A percentile compares a stretch with the other conserved stretches of the same genome.
These are phyloP conservation scores for Tenthredo livida DNA, from an alignment of 2,888 invertebrate genomes.

Conservation along the genomic window DNA sequence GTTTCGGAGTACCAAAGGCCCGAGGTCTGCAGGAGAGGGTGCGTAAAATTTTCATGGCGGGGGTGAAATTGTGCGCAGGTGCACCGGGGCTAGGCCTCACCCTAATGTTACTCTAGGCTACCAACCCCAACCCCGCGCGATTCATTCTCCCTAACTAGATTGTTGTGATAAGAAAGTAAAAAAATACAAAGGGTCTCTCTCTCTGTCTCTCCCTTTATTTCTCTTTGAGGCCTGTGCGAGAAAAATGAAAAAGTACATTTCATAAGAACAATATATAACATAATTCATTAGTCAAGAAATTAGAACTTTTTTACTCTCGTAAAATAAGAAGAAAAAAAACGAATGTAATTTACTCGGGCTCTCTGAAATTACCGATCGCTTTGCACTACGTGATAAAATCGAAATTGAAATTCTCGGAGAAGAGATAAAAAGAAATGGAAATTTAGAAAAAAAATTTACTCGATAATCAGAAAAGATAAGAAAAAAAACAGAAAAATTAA, in stretches of 20 bases:
- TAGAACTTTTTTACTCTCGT: neutral
- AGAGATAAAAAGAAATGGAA: too few relatives aligned
- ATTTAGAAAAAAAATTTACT: too few relatives aligned
- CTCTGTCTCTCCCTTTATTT: neutral
- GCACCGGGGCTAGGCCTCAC: conserved; percentile 42
- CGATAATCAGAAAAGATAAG: too few relatives aligned
- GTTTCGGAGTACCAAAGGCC: conserved; percentile 51
- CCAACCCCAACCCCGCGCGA: conserved; percentile 46
- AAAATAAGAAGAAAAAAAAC: too few relatives aligned
- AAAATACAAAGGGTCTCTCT: neutral
- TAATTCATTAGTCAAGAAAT: neutral
- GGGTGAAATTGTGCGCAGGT: conserved; percentile 47
- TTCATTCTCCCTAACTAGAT: conserved; percentile 42
- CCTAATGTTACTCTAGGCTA: conserved; percentile 46
- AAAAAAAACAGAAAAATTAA: too few relatives aligned
- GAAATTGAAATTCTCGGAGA: too few relatives aligned
- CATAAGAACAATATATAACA: neutral
- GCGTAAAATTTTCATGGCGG: conserved; percentile 41
- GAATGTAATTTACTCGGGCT: too few relatives aligned
- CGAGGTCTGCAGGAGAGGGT: conserved; percentile 47
- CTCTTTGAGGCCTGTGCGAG: neutral
- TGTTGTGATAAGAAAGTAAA: conserved; percentile 46
- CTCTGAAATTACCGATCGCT: too few relatives aligned
- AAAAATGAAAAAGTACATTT: neutral
- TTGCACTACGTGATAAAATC: too few relatives aligned